phyloP scores from a whole-genome alignment of 2,113 vertebrate genomes.

The Raja brachyura region DNA sequence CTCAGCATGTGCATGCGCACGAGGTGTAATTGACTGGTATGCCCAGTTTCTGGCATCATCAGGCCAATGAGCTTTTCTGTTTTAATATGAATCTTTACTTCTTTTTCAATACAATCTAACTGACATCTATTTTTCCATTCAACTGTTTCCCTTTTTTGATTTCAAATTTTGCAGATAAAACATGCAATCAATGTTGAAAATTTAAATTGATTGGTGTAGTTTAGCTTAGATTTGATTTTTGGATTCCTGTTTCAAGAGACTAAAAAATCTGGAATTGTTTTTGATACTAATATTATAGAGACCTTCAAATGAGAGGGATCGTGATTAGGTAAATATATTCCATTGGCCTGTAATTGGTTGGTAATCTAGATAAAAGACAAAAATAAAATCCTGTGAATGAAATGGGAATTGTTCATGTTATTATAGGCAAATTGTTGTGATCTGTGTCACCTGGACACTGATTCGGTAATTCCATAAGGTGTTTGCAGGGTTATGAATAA shows the following conservation, averaged over 20 bases:
- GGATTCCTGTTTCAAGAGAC: not conserved
- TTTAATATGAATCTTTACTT: not conserved
- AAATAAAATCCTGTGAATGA: too few relatives aligned
- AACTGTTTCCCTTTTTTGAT: not conserved
- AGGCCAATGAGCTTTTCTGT: not conserved
- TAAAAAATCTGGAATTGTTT: not conserved
- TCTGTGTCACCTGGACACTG: not conserved
- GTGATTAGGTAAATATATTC: not conserved
- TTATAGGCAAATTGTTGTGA: too few relatives aligned
- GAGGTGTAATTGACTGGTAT: too few relatives aligned
- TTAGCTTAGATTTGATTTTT: not conserved
- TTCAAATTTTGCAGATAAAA: not conserved
- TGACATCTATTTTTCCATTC: not conserved
- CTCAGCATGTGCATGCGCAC: not conserved
- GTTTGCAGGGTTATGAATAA: not conserved
- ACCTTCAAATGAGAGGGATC: not conserved
- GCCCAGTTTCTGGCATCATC: not conserved
- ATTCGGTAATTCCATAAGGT: not conserved
- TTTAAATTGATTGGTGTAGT: not conserved
- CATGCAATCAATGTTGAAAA: not conserved
- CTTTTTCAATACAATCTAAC: not conserved
- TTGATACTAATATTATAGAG: not conserved
- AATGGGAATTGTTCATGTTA: too few relatives aligned
- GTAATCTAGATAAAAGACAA: too few relatives aligned
- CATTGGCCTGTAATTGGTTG: not conserved